A percentile compares a stretch with the other conserved stretches of the same genome.
Conservation (phyloP, 2,888 invertebrate species). For the Drosophila antonietae region DNA sequence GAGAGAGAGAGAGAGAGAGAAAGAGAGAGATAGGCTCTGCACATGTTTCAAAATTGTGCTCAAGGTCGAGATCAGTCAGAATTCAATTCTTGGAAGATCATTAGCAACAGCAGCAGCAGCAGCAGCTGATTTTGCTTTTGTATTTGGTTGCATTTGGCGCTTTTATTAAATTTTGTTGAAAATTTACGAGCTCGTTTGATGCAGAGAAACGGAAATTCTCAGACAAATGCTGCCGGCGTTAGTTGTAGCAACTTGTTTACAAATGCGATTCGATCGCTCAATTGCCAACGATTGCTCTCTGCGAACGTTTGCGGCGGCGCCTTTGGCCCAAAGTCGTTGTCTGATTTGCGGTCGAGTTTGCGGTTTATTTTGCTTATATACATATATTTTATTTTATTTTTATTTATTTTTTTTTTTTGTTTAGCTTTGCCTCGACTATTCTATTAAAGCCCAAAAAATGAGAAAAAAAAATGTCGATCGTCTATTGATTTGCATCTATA, state of each 20-base stretch:
- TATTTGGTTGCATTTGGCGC: constrained; percentile 46
- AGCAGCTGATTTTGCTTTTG: neutral
- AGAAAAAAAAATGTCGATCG: constrained; percentile 36
- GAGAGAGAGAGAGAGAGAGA: neutral
- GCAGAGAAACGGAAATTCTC: constrained; percentile 59
- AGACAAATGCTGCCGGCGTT: constrained; percentile 53
- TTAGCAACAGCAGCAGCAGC: neutral
- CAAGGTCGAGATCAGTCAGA: constrained; percentile 46
- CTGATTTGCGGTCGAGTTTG: constrained; percentile 72
- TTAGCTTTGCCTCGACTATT: constrained; percentile 53
- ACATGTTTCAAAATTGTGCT: constrained; percentile 37
- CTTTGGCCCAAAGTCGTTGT: constrained; percentile 64
- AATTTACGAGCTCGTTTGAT: constrained; percentile 55
- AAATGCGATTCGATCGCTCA: constrained; percentile 27
- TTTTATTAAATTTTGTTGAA: constrained; percentile 50
- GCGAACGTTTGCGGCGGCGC: constrained; percentile 62
- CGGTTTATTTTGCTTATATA: constrained; percentile 53
- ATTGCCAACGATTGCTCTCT: constrained; percentile 14
- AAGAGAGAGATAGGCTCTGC: constrained; percentile 1
- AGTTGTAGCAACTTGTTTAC: constrained; percentile 64
- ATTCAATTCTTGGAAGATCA: constrained; percentile 55
- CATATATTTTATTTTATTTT: constrained; percentile 11
- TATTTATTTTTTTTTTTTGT: constrained; percentile 4
- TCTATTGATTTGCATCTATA: constrained; percentile 75
- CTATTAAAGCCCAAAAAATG: constrained; percentile 54